Percentiles rank a stretch among this genome's conserved stretches.
These are phyloP conservation scores for Junonia oenone DNA, from an alignment of 2,888 invertebrate genomes.

Conservation along the genomic window DNA sequence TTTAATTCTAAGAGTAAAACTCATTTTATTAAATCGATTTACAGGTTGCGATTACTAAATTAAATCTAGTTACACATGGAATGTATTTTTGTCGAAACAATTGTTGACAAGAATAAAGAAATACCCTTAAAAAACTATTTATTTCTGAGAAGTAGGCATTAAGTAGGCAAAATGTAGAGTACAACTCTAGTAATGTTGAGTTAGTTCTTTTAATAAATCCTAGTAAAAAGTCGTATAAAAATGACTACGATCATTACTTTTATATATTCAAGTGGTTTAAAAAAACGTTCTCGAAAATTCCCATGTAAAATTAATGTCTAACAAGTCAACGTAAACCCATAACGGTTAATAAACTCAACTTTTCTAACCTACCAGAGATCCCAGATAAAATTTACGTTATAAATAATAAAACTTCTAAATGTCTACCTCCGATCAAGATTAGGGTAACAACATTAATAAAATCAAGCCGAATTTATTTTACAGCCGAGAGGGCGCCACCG, in stretches of 20 bases:
- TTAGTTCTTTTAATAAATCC: not conserved
- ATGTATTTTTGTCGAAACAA: no score
- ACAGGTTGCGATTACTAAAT: no score
- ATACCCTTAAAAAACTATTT: no score
- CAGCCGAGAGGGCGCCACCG: slow-evolving; percentile 60
- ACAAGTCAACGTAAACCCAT: slow-evolving; percentile 28
- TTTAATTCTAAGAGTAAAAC: no score
- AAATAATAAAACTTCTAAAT: slow-evolving; percentile 74
- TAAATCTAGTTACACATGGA: no score
- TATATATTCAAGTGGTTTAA: not conserved
- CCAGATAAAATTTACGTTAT: slow-evolving; percentile 56
- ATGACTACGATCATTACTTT: not conserved
- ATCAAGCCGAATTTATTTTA: slow-evolving; percentile 63
- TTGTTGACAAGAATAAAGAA: no score
- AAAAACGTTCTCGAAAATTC: not conserved
- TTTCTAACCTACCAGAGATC: slow-evolving; percentile 48
- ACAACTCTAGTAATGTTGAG: not conserved
- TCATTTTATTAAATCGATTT: no score
- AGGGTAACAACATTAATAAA: slow-evolving; percentile 72
- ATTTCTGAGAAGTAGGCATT: no score
- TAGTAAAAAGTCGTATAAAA: not conserved
- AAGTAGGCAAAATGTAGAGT: no score
- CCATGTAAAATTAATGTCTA: slow-evolving; percentile 21
- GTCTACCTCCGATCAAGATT: slow-evolving; percentile 66
- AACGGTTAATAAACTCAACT: slow-evolving; percentile 43